Conservation (phyloP, 2,113 vertebrate genomes). For the Xiphophorus maculatus region DNA sequence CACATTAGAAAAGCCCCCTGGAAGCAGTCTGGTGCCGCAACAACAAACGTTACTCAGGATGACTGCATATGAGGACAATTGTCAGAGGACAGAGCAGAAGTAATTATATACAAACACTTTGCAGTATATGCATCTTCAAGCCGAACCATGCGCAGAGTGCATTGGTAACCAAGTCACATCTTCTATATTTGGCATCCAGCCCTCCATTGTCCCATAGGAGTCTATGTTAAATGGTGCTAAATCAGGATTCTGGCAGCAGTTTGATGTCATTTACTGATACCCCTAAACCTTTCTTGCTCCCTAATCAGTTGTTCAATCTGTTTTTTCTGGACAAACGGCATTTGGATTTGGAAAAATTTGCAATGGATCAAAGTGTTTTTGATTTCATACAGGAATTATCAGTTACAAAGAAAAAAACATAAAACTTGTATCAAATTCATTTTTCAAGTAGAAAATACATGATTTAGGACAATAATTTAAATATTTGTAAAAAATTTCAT, state of each 20-base stretch:
- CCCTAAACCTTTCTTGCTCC: conserved; percentile 20
- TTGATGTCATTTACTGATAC: no score
- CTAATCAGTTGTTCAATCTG: conserved; percentile 25
- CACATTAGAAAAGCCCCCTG: conserved; percentile 41
- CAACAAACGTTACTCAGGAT: conserved; percentile 8
- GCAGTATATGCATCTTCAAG: neutral
- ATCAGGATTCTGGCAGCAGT: conserved; percentile 41
- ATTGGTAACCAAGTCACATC: conserved; percentile 32
- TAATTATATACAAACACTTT: conserved; percentile 4
- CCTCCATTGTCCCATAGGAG: conserved; percentile 23
- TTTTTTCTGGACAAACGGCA: conserved; percentile 24
- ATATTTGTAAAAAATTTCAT: no score
- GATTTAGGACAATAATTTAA: no score
- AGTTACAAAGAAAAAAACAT: neutral
- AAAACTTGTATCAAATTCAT: neutral
- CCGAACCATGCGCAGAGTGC: conserved; percentile 22
- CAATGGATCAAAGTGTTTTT: no score
- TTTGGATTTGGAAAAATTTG: neutral
- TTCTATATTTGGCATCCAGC: conserved; percentile 37
- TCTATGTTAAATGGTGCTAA: conserved; percentile 38
- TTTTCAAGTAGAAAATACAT: conserved; percentile 16
- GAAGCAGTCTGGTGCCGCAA: conserved; percentile 4
- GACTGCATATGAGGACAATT: conserved; percentile 20
- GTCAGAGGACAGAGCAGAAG: conserved; percentile 4
- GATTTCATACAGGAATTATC: conserved; percentile 3